Evolutionary conservation across 2,888 invertebrate genomes (phyloP), one percentile per base, ranked within the genome.

Genomic region (Villa cingulata): DNA sequence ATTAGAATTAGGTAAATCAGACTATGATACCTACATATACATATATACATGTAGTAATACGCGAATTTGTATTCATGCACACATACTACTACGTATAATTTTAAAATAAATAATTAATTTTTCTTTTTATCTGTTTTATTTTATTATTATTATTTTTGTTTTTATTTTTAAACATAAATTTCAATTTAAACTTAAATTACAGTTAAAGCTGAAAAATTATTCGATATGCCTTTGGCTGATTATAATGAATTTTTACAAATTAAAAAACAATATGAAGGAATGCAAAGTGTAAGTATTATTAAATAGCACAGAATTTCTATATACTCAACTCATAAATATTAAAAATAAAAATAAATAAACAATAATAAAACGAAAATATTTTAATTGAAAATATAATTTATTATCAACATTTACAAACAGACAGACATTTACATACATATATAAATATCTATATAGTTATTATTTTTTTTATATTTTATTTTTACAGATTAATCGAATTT

Each of bases 201-300:
- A 55, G 75, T 77, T 5, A 80, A 78, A 48, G 87, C 89, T 0
- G 91, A 92, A 68, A 80, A 83, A 59, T 72, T 94, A 4, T 94
- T 94, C 65, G 89, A 90, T 58, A 81, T 92, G 57, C 81, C 87
- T 1, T 75, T 89, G 43, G 82, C 87, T 0, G 86, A 89, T 63
- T 92, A 90, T 60, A 80, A 83, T 0, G 79, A 80, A 50, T 85
- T 86, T 66, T 61, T 78, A 23, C 72, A 76, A 27, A 72, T 79
- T 0, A 79, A 76, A 59, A 58, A 67, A 0, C 81, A 86, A 53
- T 86, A 72, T 58, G 70, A 73, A 17, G 74, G 75, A 3, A 76
- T 91, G 75, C 81, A 84, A 48, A 57, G 71, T 55, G 68, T 68
- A 49, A 52, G 29, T 32, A 32, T 32, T 12, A 37, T 27, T 37